Evolutionary conservation across 2,797 vertebrate species (phyloP).

Genomic region (Petrocephalus sullivani): DNA sequence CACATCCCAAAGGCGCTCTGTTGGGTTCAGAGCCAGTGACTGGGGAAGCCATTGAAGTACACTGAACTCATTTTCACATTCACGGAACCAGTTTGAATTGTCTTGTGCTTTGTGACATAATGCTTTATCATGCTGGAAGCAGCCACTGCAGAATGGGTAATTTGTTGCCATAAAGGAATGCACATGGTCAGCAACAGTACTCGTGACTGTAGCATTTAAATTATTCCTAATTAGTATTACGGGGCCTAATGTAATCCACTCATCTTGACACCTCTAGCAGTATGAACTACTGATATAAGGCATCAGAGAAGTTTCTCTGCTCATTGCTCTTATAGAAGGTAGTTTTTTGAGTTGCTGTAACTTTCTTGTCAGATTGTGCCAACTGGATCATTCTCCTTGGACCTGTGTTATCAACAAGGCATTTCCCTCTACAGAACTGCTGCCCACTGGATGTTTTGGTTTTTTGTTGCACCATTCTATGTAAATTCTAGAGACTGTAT

Average conservation of each 20-base stretch:
- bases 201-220: background rate
- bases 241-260: background rate
- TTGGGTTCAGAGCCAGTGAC: background rate
- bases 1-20: background rate
- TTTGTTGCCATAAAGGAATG: background rate
- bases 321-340: background rate
- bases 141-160: background rate
- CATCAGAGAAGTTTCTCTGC: background rate
- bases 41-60: background rate
- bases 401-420: background rate
- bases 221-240: background rate
- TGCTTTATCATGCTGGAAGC: background rate
- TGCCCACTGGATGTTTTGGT: background rate
- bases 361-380: background rate
- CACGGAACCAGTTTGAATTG: background rate
- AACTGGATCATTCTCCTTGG: background rate
- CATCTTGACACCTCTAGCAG: background rate
- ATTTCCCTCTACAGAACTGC: background rate
- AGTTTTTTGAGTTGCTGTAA: background rate
- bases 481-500: background rate
- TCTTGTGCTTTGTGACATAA: no score
- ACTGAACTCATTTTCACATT: background rate
- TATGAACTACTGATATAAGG: background rate
- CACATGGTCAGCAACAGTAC: background rate
- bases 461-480: no score